These are phyloP conservation scores for Corbicula japonica DNA, from an alignment of 2,888 invertebrate species.

Conservation along the genomic window DNA sequence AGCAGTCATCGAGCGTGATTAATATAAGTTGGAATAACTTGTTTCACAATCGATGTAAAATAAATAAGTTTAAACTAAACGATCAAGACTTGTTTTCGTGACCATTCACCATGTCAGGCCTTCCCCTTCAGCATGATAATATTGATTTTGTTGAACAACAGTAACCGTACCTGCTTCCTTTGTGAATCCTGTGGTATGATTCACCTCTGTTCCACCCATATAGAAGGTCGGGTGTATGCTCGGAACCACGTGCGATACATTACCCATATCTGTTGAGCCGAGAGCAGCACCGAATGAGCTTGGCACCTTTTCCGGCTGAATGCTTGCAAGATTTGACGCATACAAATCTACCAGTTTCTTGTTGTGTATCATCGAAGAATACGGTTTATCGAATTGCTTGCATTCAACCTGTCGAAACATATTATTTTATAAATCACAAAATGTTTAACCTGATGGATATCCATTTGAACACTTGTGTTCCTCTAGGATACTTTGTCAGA, in stretches of 20 bases:
- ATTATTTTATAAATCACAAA: background rate
- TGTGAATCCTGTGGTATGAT: conserved; percentile 78
- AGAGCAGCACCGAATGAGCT: background rate
- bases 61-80: too few species aligned
- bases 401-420: background rate
- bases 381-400: background rate
- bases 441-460: background rate
- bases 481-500: too few species aligned
- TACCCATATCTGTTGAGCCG: conserved; percentile 81
- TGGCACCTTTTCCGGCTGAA: conserved; percentile 29
- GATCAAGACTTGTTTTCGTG: too few species aligned
- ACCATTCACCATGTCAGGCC: too few species aligned
- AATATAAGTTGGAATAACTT: too few species aligned
- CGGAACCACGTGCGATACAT: conserved; percentile 81
- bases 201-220: conserved; percentile 72
- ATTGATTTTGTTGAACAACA: too few species aligned
- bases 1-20: too few species aligned
- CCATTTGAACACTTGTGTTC: background rate
- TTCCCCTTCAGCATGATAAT: too few species aligned
- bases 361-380: conserved; percentile 54
- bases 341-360: conserved; percentile 35
- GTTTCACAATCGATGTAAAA: too few species aligned
- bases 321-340: conserved; percentile 29
- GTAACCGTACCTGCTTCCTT: conserved; percentile 67
- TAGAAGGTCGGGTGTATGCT: conserved; percentile 78